Percentiles rank a stretch among this genome's conserved stretches.
Evolutionary conservation across 2,888 invertebrate species (phyloP).

Genomic region (Drosophila putrida): DNA sequence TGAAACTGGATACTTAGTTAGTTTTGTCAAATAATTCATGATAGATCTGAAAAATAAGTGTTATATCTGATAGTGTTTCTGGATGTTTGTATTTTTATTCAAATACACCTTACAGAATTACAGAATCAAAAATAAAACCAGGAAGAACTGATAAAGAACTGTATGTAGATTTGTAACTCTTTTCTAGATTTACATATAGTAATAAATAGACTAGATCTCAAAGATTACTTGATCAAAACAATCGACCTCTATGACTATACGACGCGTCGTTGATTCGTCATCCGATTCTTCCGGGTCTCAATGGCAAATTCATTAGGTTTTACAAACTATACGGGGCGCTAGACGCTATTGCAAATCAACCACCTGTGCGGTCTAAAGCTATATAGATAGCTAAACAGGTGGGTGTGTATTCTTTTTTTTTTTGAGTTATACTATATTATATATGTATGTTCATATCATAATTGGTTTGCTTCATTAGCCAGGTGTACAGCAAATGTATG

Average conservation of each 20-base stretch:
- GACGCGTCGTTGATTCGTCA: constrained; percentile 21
- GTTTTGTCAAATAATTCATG: no score
- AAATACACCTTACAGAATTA: no score
- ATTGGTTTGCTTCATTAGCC: constrained; percentile 45
- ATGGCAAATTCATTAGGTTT: constrained; percentile 31
- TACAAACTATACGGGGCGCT: constrained; percentile 9
- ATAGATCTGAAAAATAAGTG: no score
- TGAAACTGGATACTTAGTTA: no score
- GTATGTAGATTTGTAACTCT: no score
- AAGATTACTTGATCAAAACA: background rate
- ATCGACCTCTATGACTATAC: background rate
- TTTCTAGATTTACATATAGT: no score
- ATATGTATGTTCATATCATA: constrained; percentile 35
- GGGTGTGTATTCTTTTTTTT: constrained; percentile 11
- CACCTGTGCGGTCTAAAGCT: constrained; percentile 43
- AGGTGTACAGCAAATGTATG: constrained; percentile 54
- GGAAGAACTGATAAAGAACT: no score
- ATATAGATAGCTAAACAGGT: constrained; percentile 30
- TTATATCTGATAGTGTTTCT: no score
- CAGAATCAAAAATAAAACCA: no score
- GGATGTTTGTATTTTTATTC: no score
- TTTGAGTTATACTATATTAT: constrained; percentile 7
- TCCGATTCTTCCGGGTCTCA: constrained; percentile 22
- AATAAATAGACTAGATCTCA: no score
- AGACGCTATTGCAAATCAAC: constrained; percentile 26